Base-by-base conservation (phyloP, 2,888 invertebrate species). In the Erannis defoliaria region DNA sequence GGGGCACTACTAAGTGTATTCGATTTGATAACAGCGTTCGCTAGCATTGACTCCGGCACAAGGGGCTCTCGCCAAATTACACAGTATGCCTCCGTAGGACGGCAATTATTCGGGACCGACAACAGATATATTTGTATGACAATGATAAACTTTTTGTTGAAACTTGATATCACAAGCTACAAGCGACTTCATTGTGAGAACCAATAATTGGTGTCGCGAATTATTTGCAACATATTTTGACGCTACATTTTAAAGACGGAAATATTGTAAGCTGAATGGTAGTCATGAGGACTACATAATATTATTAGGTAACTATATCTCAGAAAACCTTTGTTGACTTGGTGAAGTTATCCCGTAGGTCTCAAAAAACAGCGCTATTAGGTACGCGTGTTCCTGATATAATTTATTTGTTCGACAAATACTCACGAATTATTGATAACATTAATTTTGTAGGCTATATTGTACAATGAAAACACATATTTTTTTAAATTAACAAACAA, bases 41-140 rank as follows among this genome's bases (percentile, higher is more conserved):
- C 68, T 70, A 67, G 75, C 78, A 81, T 85, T 83, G 85, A 85
- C 82, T 82, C 68, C 68, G 62, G 56, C 63, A 89, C 86, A 88
- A 90, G 84, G 79, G 82, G 66, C 73, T 73, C 78, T 80, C 80
- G 82, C 86, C 90, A 62, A 92, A 93, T 92, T 90, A 90, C 85
- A 90, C 79, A 82, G 79, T 80, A 80, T 77, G 78, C 75, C 61
- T 50, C 51, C 26, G 38, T 55, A 61, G 50, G 45, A 46, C 82
- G 67, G 85, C 90, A 91, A 93, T 91, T 93, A 91, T 86, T 76
- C 46, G 68, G 70, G 69, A 74, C 71, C 76, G 87, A 92, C 90
- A 89, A 90, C 91, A 89, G 92, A 92, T 90, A 92, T 84, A 91
- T 92, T 92, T 92, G 92, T 92, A 91, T 93, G 87, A 93, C 90